Percentiles rank a stretch among this genome's conserved stretches.
Evolutionary conservation across 2,113 vertebrate genomes (phyloP).

Genomic region (Ginglymostoma cirratum): DNA sequence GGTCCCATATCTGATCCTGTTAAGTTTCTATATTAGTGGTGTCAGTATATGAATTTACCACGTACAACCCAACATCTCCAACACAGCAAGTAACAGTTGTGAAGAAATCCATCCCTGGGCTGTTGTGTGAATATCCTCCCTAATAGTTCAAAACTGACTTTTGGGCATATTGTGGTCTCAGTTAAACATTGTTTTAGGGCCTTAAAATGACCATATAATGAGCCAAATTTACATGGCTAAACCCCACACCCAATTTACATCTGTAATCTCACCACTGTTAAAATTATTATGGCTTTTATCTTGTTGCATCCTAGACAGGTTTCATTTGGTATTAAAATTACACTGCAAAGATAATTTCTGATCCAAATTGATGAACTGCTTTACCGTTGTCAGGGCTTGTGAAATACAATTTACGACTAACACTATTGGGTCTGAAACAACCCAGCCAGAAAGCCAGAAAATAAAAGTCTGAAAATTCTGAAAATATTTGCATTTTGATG

Average conservation of each 20-base stretch:
- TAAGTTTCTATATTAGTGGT: neutral
- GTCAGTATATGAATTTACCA: neutral
- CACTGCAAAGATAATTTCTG: neutral
- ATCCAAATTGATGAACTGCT: neutral
- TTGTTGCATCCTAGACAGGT: neutral
- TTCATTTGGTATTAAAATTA: neutral
- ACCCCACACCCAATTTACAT: neutral
- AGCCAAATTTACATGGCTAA: neutral
- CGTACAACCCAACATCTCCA: neutral
- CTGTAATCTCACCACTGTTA: neutral
- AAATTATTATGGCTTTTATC: neutral
- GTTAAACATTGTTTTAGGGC: neutral
- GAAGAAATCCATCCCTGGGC: neutral
- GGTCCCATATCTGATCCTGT: neutral
- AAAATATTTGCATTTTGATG: neutral
- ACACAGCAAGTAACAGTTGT: neutral
- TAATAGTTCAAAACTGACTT: neutral
- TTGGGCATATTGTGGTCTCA: neutral
- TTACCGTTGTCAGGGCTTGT: neutral
- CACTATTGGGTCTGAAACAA: neutral
- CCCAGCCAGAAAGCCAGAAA: neutral
- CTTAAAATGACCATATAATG: neutral
- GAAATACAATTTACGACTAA: neutral
- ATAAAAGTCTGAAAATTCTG: neutral
- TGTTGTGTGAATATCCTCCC: neutral